Evolutionary conservation across 37 sponge, comb jelly and placozoan genomes (phyloP), one percentile per base, ranked within the genome.

Genomic region (Aplysina aerophoba): DNA sequence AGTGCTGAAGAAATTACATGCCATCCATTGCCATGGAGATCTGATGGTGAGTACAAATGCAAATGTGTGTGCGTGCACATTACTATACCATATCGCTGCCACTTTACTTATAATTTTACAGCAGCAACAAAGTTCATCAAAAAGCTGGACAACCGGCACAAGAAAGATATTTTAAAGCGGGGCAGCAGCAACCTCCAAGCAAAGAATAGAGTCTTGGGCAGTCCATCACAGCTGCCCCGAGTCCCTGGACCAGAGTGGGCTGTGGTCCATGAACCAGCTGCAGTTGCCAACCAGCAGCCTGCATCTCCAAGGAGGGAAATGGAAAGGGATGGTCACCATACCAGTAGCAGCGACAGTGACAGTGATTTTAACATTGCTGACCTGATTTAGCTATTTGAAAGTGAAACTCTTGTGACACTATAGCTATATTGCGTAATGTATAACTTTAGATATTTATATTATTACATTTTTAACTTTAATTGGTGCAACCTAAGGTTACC

Each of bases 1-100:
- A 73, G 31, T 30, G 74, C 22, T 31, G 74, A 73, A 30, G 74
- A 73, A 73, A 73, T 73, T 34, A 73, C 30, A 30, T 30, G 74
- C 14, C 74, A 73, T 30, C 22, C 22, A 73, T 30, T 30, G 30
- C 35, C 74, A 73, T 73, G 74, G 74, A 73, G 74, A 73, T 73
- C 74, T 30, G 74, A 73, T 30, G 31, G 74, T 73, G 30, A 34
- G 74, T 31, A 22, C 19, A 24, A 67, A 67, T 67, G 27, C 39
- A 58, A 58, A 58, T 58, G 59, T 58, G 59, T 58, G 59, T 58
- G 59, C 59, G 59, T 58, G 59, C 59, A 58, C 59, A 58, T 58
- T 58, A 58, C 59, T 58, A 58, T 58, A 58, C 59, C 59, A 58
- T 58, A 58, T 58, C 59, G 59, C 59, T 58, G 59, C 59, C 59